Evolutionary conservation across 2,888 invertebrate genomes (phyloP), one percentile per base, ranked within the genome.

Genomic region (Acanthopleura granulata): DNA sequence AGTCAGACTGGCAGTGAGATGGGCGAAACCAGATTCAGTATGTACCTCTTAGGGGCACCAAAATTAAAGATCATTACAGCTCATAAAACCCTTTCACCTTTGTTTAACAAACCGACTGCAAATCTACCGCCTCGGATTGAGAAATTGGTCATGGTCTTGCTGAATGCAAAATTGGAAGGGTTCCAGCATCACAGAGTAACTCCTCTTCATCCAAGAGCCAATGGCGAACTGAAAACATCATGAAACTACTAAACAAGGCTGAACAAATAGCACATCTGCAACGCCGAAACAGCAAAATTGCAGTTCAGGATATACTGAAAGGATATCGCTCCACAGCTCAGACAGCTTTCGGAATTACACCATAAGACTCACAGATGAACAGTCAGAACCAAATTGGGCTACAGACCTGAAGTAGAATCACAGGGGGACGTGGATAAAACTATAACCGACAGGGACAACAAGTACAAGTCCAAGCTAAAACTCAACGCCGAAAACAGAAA

Each of bases 311-410:
- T 1, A 75, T 78, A 74, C 75, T 79, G 40, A 74, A 70, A 50
- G 78, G 73, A 6, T 79, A 78, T 27, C 22, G 79, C 15, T 76
- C 76, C 14, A 75, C 79, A 14, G 76, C 78, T 29, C 79, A 78
- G 62, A 72, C 76, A 72, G 79, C 73, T 18, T 78, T 75, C 29
- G 78, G 78, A 6, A 29, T 73, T n/a, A 70, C 73, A 30, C 79
- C 79, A n/a, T 76, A 76, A 27, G 49, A 72, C 51, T 75, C 74
- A 25, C 16, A 77, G 40, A 73, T 73, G 77, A 74, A 76, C 30
- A 11, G 66, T 79, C 3, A 49, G 75, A 73, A 77, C 74, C 6
- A 76, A 74, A 72, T 57, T 78, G 30, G 76, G 76, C 57, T 71
- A 57, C 57, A 29, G 15, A 29, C 25, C 49, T 27, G 15, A 40